A percentile compares a stretch with the other conserved stretches of the same genome.
phyloP scores from a whole-genome alignment of 2,888 invertebrate genomes.

The Eupithecia tripunctaria region DNA sequence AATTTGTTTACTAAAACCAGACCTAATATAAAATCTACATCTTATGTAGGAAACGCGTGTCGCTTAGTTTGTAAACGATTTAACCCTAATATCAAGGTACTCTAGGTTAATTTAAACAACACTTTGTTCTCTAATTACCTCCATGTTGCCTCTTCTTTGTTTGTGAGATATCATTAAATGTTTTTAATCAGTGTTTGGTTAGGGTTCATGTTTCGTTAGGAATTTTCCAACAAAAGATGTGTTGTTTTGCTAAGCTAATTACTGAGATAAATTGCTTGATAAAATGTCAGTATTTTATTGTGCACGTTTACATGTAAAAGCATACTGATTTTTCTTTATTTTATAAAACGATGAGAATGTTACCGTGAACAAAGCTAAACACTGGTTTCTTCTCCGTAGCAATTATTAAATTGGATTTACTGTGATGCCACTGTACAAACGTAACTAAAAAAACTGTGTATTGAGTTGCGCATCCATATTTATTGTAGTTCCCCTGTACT shows the following conservation, averaged over 20 bases:
- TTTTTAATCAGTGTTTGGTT: slow-evolving; percentile 36
- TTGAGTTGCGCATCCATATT: too few relatives aligned
- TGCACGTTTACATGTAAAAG: neutral
- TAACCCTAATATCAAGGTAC: slow-evolving; percentile 38
- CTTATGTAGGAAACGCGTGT: slow-evolving; percentile 8
- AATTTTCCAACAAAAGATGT: slow-evolving; percentile 14
- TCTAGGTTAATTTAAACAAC: slow-evolving; percentile 70
- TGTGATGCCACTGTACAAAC: too few relatives aligned
- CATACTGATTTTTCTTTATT: neutral
- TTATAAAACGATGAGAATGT: neutral
- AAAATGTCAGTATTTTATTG: neutral
- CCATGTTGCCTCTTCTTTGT: slow-evolving; percentile 46
- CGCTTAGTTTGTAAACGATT: slow-evolving; percentile 38
- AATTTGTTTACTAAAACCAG: too few relatives aligned
- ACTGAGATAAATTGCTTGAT: neutral
- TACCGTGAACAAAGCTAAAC: neutral
- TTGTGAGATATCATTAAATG: slow-evolving; percentile 39
- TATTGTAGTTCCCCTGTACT: too few relatives aligned
- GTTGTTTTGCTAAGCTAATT: slow-evolving; percentile 8
- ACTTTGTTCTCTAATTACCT: slow-evolving; percentile 72
- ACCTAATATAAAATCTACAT: too few relatives aligned
- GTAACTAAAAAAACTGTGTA: too few relatives aligned
- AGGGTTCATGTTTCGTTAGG: slow-evolving; percentile 22
- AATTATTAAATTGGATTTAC: neutral
- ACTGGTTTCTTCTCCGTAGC: neutral